Conservation (phyloP, 2,113 vertebrate species). For the Oreochromis aureus region DNA sequence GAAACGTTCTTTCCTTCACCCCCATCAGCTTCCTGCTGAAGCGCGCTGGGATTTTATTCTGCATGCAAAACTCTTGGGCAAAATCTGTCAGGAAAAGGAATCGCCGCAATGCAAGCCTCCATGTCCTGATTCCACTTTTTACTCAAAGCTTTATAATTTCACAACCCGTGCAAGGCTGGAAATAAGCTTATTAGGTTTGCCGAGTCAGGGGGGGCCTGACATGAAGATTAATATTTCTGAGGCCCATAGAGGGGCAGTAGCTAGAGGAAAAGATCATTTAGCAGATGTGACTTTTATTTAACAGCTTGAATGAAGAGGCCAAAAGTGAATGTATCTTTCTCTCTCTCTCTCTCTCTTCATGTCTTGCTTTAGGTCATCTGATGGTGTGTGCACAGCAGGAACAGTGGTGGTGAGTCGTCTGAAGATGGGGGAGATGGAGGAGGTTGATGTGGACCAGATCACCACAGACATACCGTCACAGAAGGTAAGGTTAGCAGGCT, state of each 20-base stretch:
- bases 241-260: background rate
- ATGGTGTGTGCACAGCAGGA: constrained; percentile 88
- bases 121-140: constrained; percentile 15
- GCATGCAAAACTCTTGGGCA: background rate
- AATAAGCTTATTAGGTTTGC: constrained; percentile 19
- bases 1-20: constrained; percentile 1
- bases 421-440: constrained; percentile 94
- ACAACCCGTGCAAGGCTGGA: constrained; percentile 17
- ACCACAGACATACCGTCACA: constrained; percentile 70
- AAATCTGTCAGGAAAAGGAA: constrained; percentile 7
- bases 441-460: constrained; percentile 82
- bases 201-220: background rate
- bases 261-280: background rate
- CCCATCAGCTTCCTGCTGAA: background rate
- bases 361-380: constrained; percentile 76
- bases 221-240: background rate
- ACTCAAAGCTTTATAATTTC: constrained; percentile 15
- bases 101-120: background rate
- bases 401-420: constrained; percentile 87
- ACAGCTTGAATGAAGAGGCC: background rate
- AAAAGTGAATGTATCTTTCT: background rate
- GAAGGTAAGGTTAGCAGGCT: constrained; percentile 36
- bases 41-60: background rate
- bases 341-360: background rate
- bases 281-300: background rate